Base-by-base conservation (phyloP, 2,888 invertebrate species). In the Asteroscopus sphinx region DNA sequence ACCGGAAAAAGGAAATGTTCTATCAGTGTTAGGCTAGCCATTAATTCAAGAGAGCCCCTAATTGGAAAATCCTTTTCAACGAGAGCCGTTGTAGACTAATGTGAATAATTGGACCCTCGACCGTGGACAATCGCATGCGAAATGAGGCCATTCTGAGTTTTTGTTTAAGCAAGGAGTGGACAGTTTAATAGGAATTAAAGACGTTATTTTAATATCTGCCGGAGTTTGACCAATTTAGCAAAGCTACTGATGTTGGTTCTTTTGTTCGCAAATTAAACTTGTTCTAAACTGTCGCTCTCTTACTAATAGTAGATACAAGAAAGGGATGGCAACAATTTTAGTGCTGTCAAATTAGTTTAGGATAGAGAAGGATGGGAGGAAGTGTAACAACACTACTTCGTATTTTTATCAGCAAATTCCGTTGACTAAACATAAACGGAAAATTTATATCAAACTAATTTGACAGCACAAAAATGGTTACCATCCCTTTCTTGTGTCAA, bases 21-120 rank as follows among this genome's bases (percentile, higher is more conserved):
- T 85, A 85, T 85, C 82, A 83, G 77, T 77, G 80, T 75, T 77
- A 80, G 80, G 72, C 77, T 80, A 75, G 77, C 73, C 82, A 88
- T 90, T 90, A 88, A 89, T 89, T 89, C 86, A 88, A 75, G 84
- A 82, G 82, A 77, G 75, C 63, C 77, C 80, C 77, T 88, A 89
- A 89, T 89, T 87, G 85, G 83, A 81, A 88, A 88, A 89, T 87
- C 88, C 86, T 83, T 87, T 88, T 85, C 85, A 81, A 88, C 81
- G 80, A 83, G 79, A 77, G 80, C 76, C 79, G 77, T 80, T 82
- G 79, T 80, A 74, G 80, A 81, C 73, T 81, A 86, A 86, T 87
- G 85, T 82, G 78, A 79, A 86, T 89, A 90, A 90, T 90, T 87
- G 87, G 82, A 83, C 85, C 88, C 86, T 85, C 77, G 79, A 77